Evolutionary conservation across 2,113 vertebrate species (phyloP), one percentile per base, ranked within the genome.

Genomic region (Corvus hawaiiensis): DNA sequence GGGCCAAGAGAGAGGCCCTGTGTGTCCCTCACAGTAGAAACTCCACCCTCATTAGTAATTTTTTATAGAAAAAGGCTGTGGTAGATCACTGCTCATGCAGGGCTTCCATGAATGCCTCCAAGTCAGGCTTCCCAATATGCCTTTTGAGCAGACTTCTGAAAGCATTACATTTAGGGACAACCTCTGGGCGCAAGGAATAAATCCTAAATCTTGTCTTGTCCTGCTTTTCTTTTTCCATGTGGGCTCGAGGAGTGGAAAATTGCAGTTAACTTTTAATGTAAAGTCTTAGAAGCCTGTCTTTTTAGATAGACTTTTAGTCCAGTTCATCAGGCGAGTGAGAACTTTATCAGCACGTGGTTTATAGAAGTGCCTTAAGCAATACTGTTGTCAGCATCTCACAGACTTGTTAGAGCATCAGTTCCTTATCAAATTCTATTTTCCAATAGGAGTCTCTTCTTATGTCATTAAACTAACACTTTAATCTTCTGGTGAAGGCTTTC

Each of bases 101-200:
- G 6, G 14, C 7, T 90, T 68, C 49, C 1, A 2, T 44, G 21
- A 84, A 74, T 2, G 2, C 7, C 44, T 87, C 28, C 4, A 4
- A 62, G 43, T 51, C 39, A 68, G 44, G 13, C 28, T 63, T 72
- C 35, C 49, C 62, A 43, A 10, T 9, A 68, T 18, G 7, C 7
- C 9, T 37, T n/a, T 16, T 69, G 23, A 87, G 22, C 33, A 69
- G 39, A 63, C 5, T 7, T 41, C 62, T 80, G 67, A 61, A 77
- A 81, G 7, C 0, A 1, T 44, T 37, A 18, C 15, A 16, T 33
- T 51, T 17, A 41, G 46, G 11, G 15, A 24, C 32, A 73, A n/a
- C 30, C 9, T 77, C 19, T 2, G 4, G 24, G 15, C 0, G 0
- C 32, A 43, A 72, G 32, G 28, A 78, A 68, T 66, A 71, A 69